Percentiles rank a stretch among this genome's conserved stretches.
phyloP scores from a whole-genome alignment of 2,888 invertebrate genomes.

The Halictus quadricinctus region DNA sequence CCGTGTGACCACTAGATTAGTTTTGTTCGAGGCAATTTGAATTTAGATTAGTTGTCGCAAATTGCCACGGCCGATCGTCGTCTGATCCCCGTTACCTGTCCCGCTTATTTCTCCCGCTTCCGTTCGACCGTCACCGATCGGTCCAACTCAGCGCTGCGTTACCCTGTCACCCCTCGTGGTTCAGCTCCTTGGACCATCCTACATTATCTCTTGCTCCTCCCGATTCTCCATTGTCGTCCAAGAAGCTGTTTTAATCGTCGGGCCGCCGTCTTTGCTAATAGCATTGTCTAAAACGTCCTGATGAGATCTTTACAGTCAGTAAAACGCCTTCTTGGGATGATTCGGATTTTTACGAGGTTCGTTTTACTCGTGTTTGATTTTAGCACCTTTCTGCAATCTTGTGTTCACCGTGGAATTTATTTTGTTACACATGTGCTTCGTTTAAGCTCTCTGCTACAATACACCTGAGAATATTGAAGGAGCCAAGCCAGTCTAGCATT shows the following conservation, averaged over 20 bases:
- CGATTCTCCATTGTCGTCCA: neutral
- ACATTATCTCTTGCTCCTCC: neutral
- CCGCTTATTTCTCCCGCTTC: conserved; percentile 47
- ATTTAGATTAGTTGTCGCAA: conserved; percentile 82
- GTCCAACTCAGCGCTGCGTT: neutral
- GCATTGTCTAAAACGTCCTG: neutral
- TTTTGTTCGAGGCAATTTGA: conserved; percentile 82
- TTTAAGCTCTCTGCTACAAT: neutral
- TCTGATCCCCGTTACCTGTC: conserved; percentile 45
- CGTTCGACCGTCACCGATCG: conserved; percentile 3
- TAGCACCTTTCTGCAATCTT: neutral
- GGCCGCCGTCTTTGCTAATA: neutral
- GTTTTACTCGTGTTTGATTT: neutral
- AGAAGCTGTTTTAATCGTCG: neutral
- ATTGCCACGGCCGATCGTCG: conserved; percentile 76
- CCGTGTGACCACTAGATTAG: conserved; percentile 78
- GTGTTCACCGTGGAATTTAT: neutral
- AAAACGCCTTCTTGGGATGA: neutral
- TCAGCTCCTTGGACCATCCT: neutral
- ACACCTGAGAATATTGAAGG: neutral
- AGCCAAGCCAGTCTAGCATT: too few relatives aligned
- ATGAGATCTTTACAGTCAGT: neutral
- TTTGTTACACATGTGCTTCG: neutral
- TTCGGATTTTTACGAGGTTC: neutral
- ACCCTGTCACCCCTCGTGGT: neutral